phyloP scores from a whole-genome alignment of 1,140 invertebrate genomes.

The Armadillidium nasatum region DNA sequence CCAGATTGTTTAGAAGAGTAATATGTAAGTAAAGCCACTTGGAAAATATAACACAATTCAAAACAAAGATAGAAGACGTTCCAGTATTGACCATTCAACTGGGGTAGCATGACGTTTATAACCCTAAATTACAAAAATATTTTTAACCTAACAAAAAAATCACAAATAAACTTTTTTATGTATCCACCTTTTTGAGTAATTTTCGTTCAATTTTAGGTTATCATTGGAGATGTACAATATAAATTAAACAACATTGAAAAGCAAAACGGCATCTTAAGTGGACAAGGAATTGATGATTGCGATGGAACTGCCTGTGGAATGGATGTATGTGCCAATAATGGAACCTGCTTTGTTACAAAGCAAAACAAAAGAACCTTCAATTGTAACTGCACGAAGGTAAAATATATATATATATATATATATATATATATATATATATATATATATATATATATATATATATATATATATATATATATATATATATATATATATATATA shows the following conservation, averaged over 20 bases:
- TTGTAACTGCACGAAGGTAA: neutral
- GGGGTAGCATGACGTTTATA: neutral
- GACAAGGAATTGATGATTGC: neutral
- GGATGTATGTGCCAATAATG: neutral
- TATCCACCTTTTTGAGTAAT: no score
- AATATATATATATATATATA: no score
- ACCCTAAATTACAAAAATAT: neutral
- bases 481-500: no score
- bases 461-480: no score
- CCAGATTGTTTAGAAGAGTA: no score
- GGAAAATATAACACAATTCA: no score
- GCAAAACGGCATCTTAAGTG: neutral
- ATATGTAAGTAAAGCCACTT: no score
- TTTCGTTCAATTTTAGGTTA: neutral
- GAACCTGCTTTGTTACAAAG: neutral
- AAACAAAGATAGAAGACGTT: no score
- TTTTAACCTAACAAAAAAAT: neutral
- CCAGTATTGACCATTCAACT: no score
- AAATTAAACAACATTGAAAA: neutral
- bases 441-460: no score
- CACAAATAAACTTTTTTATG: neutral
- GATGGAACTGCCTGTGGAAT: neutral
- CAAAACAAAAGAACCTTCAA: neutral
- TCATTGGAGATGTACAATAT: neutral
- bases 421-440: no score